Evolutionary conservation across 2,797 vertebrate species (phyloP), one percentile per base, ranked within the genome.

Genomic region (Syndactyla subalaris): DNA sequence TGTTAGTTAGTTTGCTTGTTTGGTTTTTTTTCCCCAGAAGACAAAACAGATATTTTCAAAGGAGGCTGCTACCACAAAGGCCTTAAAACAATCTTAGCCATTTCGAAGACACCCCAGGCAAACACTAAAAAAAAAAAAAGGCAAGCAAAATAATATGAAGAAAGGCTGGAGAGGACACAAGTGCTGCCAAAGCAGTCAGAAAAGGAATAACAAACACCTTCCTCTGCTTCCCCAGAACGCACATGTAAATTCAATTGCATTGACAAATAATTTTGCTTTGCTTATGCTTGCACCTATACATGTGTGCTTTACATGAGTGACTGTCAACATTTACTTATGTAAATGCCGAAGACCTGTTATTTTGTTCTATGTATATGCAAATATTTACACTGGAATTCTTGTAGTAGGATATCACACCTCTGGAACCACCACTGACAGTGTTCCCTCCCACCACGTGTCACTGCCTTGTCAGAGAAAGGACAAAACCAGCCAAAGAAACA

Each of bases 301-400:
- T 71, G 93, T 92, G 90, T 95, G 77, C 92, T 92, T 92, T 95
- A 67, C 84, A 75, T 36, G 76, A 88, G 62, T 63, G 82, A 93
- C 84, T 95, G 94, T 95, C 94, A 96, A 96, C 95, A 94, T 97
- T 96, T 94, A 95, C 94, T 96, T 92, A 93, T 67, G 89, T 84
- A 96, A 96, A 95, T 95, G 86, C 62, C 1, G 2, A 89, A 94
- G 89, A 92, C 80, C 83, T 7, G 9, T 88, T 91, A 96, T 96
- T 96, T 93, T 93, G 90, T 89, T 96, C 91, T 94, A 88, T 94
- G 67, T 90, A 91, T 95, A 92, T 89, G 88, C 94, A 96, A 96
- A 95, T 95, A 94, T 95, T 95, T 93, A 95, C 85, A 61, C 62
- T 93, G 74, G 71, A 94, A 90, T 72, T 79, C 89, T 82, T 92